Evolutionary conservation across 2,797 vertebrate species (phyloP), one percentile per base, ranked within the genome.

Genomic region (Parotocinclus haroldoi): DNA sequence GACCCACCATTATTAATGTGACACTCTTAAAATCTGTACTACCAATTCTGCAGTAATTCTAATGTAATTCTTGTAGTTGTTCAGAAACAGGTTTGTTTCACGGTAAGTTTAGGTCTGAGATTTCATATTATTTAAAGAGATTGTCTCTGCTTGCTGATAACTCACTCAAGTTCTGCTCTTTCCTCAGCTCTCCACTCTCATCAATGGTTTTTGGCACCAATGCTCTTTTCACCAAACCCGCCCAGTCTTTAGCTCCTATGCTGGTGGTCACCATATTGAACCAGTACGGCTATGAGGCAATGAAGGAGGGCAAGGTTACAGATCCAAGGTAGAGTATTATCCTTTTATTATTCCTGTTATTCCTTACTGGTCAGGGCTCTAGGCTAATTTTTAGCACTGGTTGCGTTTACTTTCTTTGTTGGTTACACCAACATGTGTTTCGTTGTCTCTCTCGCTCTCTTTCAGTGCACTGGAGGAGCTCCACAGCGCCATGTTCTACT

Each of bases 131-230:
- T 48, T n/a, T 48, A 12, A 48, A 13, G 46, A 13, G 12, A 10
- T 11, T n/a, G 11, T 46, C 45, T 17, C 4, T 42, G 36, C 11
- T 7, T 27, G 27, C 27, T 27, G 27, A 27, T 27, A 27, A 27
- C 5, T 27, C 27, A 27, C 5, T 27, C 27, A 1, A 19, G 7
- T 18, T 8, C 14, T 16, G 10, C 11, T 27, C 36, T 38, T n/a
- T 0, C 8, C 44, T n/a, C 74, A 97, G 95, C 64, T 91, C 91
- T 18, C 93, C 93, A 0, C 82, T 96, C 46, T 96, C 92, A 1
- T 96, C 94, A 1, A 91, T 96, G 93, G 89, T 96, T 78, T 96
- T 96, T 87, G 94, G 92, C 63, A 95, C 94, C 10, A 94, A 93
- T 65, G 93, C 94, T 44, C 85, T 97, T 71, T 95, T 96, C 86